Conservation (phyloP, 2,888 invertebrate species). For the Blastobasis lacticolella region DNA sequence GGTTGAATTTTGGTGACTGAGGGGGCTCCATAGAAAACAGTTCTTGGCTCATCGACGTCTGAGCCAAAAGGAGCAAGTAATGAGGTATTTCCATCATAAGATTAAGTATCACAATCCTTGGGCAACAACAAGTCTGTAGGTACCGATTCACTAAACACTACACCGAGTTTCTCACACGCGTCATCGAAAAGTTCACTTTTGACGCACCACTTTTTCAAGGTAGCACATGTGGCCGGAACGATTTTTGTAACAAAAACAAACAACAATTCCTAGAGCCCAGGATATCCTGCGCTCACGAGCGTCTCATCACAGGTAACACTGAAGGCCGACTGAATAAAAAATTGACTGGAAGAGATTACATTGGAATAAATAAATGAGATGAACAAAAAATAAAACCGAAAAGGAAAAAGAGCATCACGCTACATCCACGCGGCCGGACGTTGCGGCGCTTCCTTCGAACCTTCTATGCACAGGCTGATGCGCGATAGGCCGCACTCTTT, state of each 20-base stretch:
- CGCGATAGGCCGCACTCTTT: slow-evolving; percentile 5
- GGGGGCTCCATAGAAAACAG: slow-evolving; percentile 64
- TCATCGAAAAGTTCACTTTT: background rate
- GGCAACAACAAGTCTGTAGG: slow-evolving; percentile 20
- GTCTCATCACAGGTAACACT: slow-evolving; percentile 71
- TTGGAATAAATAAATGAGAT: slow-evolving; percentile 76
- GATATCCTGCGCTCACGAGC: slow-evolving; percentile 29
- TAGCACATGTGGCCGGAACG: no score
- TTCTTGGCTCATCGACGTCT: slow-evolving; percentile 50
- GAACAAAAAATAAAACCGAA: slow-evolving; percentile 70
- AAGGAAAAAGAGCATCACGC: slow-evolving; percentile 69
- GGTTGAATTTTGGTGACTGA: slow-evolving; percentile 66
- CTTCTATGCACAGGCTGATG: slow-evolving; percentile 55
- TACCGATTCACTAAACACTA: slow-evolving; percentile 4
- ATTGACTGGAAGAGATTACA: slow-evolving; percentile 74
- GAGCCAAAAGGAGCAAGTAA: slow-evolving; percentile 57
- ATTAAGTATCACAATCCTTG: slow-evolving; percentile 26
- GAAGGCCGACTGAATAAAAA: slow-evolving; percentile 75
- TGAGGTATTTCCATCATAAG: slow-evolving; percentile 65
- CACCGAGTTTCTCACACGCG: slow-evolving; percentile 3
- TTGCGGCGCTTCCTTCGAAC: slow-evolving; percentile 71
- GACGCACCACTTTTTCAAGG: no score
- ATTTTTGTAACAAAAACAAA: no score
- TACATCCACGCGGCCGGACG: slow-evolving; percentile 74
- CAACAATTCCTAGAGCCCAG: no score